Base-by-base conservation (phyloP, 2,888 invertebrate species). In the Orthosia cruda region DNA sequence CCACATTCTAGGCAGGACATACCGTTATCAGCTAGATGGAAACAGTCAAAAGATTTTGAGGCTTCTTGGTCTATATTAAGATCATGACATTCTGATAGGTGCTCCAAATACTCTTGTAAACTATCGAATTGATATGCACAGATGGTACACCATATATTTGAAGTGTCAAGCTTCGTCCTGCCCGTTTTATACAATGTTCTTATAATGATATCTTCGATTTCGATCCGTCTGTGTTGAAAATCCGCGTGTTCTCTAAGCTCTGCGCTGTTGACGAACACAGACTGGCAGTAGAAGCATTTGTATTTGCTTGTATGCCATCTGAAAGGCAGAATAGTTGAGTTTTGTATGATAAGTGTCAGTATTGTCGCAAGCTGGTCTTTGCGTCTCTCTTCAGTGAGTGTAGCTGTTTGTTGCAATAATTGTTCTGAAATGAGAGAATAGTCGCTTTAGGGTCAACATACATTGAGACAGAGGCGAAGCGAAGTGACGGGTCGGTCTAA, bases 1-100 rank as follows among this genome's bases (percentile, higher is more conserved):
- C 89, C 91, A 50, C 95, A 95, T 45, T 92, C 89, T 0, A 91
- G 54, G 58, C 95, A 95, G 0, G 63, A 71, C 88, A 94, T 90
- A 0, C 86, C 86, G 0, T 90, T 82, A 18, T 94, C 94, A 0
- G 90, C 87, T 7, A 95, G 79, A 54, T 87, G 84, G 71, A 92
- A 93, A 4, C 90, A 84, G 16, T 89, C 88, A 7, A 94, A 81
- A 0, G 76, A 83, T 16, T 88, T 81, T 0, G 77, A 66, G 0
- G 88, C 62, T 2, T 84, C 88, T 11, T 81, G 80, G 5, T 91
- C 79, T 1, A 90, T 73, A 0, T n/a, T 57, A 0, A 90, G 47
- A 0, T 77, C 84, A 70, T 94, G 94, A 0, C 49, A 65, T 0
- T 81, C 71, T 0, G 80, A 63, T 0, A 90, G 47, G 70, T 94